Conservation (phyloP, 2,888 invertebrate species). For the Synergus gifuensis region DNA sequence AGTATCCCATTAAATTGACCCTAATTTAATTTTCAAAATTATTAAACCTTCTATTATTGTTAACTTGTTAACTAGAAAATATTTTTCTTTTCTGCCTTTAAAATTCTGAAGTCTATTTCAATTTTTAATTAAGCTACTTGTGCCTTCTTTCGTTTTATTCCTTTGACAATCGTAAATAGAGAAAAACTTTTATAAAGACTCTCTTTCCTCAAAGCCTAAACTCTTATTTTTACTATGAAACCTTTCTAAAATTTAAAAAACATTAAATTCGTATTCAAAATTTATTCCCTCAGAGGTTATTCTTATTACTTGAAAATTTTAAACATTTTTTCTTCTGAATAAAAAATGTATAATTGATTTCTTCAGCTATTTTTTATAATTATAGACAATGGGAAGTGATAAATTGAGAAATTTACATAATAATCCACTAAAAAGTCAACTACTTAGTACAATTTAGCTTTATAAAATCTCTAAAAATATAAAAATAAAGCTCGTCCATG, state of each 20-base stretch:
- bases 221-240: background rate
- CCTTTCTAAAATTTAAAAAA: background rate
- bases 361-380: background rate
- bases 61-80: background rate
- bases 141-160: background rate
- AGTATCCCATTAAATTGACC: background rate
- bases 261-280: too few species aligned
- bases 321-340: background rate
- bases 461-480: background rate
- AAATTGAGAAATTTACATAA: conserved; percentile 1
- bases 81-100: background rate
- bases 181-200: background rate
- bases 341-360: background rate
- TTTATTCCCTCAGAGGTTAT: too few species aligned
- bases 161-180: background rate
- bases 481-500: background rate
- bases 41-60: background rate
- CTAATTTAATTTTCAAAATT: background rate
- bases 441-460: conserved; percentile 7
- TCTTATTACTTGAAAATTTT: too few species aligned
- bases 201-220: background rate
- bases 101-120: background rate
- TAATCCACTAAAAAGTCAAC: conserved; percentile 2
- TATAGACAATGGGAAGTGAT: background rate
- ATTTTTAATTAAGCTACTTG: background rate